A percentile compares a stretch with the other conserved stretches of the same genome.
These are phyloP conservation scores for Parotocinclus haroldoi DNA, from an alignment of 2,797 vertebrate genomes.

Conservation along the genomic window DNA sequence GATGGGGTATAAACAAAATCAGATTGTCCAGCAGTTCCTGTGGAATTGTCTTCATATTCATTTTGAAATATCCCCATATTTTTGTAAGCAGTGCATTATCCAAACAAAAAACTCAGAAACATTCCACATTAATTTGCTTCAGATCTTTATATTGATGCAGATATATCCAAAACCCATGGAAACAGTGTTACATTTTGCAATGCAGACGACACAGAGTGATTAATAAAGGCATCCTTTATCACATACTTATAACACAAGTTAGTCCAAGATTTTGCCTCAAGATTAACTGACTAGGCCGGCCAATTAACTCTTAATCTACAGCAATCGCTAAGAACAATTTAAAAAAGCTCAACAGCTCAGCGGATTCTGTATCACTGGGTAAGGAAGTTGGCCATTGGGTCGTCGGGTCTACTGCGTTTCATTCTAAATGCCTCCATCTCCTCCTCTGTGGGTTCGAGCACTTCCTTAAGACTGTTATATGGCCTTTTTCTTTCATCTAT, in stretches of 20 bases:
- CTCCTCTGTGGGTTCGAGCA: slow-evolving; percentile 92
- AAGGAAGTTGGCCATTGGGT: slow-evolving; percentile 95
- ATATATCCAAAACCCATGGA: background rate
- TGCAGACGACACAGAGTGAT: background rate
- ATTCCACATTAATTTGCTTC: background rate
- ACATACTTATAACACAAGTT: background rate
- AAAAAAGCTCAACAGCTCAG: too few species aligned
- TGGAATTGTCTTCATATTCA: too few species aligned
- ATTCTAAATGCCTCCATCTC: slow-evolving; percentile 97
- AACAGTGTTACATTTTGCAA: background rate
- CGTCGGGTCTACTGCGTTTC: slow-evolving; percentile 87
- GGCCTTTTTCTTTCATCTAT: slow-evolving; percentile 93
- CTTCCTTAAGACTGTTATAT: slow-evolving; percentile 83
- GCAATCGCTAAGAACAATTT: background rate
- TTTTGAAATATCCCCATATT: too few species aligned
- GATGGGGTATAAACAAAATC: too few species aligned
- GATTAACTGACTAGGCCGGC: background rate
- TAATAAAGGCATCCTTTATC: background rate
- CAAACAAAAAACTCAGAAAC: background rate
- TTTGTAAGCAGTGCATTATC: too few species aligned
- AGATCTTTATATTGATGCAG: slow-evolving; percentile 17
- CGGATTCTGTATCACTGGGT: slow-evolving; percentile 66
- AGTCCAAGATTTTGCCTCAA: background rate
- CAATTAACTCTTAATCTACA: too few species aligned
- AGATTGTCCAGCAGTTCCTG: too few species aligned